Evolutionary conservation across 2,888 invertebrate genomes (phyloP), one percentile per base, ranked within the genome.

Genomic region (Muschampia plurimacula): DNA sequence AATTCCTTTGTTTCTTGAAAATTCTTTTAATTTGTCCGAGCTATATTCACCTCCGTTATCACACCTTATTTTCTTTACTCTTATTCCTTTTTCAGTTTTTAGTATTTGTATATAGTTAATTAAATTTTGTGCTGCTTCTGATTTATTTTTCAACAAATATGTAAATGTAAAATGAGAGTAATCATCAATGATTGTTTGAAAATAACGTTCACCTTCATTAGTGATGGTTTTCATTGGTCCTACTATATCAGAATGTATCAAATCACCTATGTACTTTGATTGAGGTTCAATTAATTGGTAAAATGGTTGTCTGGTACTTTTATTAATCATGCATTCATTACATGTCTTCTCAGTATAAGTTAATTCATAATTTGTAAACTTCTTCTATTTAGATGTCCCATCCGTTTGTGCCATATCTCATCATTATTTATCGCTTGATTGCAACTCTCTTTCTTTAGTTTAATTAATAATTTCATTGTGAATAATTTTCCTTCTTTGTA

Each of bases 241-340:
- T 49, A n/a, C n/a, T n/a, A 49, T 49, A 10, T 49, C 49, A 6
- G 49, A 49, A n/a, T 49, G 49, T 49, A 49, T 49, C 6, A 49
- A n/a, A 10, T 49, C 49, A 2, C 49, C 49, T 49, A 49, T 49
- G n/a, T 5, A 49, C n/a, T n/a, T 1, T 49, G 49, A 49, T 49
- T 49, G 49, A 49, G 49, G n/a, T 49, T n/a, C 10, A 2, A 1
- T 49, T 49, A 49, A 6, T 49, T n/a, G 49, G 3, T 49, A 49
- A 49, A 49, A 49, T 49, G 49, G 49, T n/a, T 49, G n/a, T 49
- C 49, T 49, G 15, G 49, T 49, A 49, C n/a, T 49, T n/a, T 49
- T 49, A 49, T 49, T 49, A 7, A 49, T 49, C 49, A 49, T 49
- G n/a, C 49, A 49, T n/a, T 49, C n/a, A 49, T 49, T 49, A 49